These are phyloP conservation scores for Drosophila punjabiensis DNA, from an alignment of 1,140 invertebrate species.

Conservation along the genomic window DNA sequence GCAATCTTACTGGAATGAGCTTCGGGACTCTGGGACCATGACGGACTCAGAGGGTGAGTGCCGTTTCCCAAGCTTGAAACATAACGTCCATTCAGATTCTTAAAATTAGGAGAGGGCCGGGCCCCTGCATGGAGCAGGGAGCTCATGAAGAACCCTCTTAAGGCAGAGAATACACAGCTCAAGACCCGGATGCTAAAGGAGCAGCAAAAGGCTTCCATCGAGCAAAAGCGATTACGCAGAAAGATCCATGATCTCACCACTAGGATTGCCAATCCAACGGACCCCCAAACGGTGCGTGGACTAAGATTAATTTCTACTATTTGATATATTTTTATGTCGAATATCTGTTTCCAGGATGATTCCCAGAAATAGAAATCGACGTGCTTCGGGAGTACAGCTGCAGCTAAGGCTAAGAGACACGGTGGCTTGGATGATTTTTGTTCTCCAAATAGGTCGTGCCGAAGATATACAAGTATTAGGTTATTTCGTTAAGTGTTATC, in stretches of 20 bases:
- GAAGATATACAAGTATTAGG: constrained; percentile 24
- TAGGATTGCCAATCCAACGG: constrained; percentile 4
- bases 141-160: constrained; percentile 39
- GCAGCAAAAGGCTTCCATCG: constrained; percentile 31
- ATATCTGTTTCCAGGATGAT: constrained; percentile 23
- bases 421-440: no score
- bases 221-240: constrained; percentile 47
- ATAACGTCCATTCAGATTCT: neutral
- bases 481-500: constrained; percentile 21
- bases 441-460: neutral
- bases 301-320: neutral
- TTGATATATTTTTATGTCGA: neutral
- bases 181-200: constrained; percentile 48
- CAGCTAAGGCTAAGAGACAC: constrained; percentile 4
- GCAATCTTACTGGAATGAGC: constrained; percentile 56
- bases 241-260: constrained; percentile 55
- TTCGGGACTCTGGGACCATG: constrained; percentile 40
- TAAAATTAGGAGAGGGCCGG: constrained; percentile 2
- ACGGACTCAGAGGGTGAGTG: constrained; percentile 59
- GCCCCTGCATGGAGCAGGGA: constrained; percentile 21
- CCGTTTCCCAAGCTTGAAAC: neutral
- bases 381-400: constrained; percentile 40
- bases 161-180: constrained; percentile 41
- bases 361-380: constrained; percentile 31
- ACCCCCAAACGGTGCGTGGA: constrained; percentile 3